These are phyloP conservation scores for Crotalus helleri DNA, from an alignment of 2,113 vertebrate species.

Conservation along the genomic window DNA sequence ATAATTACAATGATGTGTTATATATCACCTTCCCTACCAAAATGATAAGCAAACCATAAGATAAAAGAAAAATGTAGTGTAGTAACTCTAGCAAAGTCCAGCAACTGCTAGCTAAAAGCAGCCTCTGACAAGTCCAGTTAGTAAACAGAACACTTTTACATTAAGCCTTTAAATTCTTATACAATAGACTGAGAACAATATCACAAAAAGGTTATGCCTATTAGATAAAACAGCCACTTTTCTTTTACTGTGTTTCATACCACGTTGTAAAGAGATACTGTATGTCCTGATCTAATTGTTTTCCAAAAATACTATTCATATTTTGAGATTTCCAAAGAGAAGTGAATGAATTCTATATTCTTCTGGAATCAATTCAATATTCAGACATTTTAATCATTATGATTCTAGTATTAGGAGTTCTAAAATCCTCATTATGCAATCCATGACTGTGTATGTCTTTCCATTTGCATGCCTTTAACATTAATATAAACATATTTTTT, in stretches of 20 bases:
- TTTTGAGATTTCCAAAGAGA: constrained; percentile 11
- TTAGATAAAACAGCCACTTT: constrained; percentile 37
- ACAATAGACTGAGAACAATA: constrained; percentile 45
- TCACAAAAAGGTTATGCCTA: constrained; percentile 35
- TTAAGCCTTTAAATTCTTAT: constrained; percentile 56
- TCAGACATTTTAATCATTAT: not conserved
- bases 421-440: not conserved
- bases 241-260: constrained; percentile 5
- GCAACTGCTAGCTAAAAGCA: constrained; percentile 30
- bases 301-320: constrained; percentile 27
- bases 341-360: constrained; percentile 8
- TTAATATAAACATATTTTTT: not conserved
- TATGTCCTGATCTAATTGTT: constrained; percentile 15
- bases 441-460: not conserved
- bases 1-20: not conserved
- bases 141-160: constrained; percentile 62
- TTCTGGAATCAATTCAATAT: constrained; percentile 17
- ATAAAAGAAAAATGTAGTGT: constrained; percentile 34
- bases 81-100: constrained; percentile 3
- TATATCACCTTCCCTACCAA: not conserved
- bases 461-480: not conserved
- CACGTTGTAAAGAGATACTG: not conserved
- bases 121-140: constrained; percentile 60
- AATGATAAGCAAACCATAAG: not conserved
- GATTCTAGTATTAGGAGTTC: not conserved